These are phyloP conservation scores for Drosophila lacicola DNA, from an alignment of 2,888 invertebrate species.

Conservation along the genomic window DNA sequence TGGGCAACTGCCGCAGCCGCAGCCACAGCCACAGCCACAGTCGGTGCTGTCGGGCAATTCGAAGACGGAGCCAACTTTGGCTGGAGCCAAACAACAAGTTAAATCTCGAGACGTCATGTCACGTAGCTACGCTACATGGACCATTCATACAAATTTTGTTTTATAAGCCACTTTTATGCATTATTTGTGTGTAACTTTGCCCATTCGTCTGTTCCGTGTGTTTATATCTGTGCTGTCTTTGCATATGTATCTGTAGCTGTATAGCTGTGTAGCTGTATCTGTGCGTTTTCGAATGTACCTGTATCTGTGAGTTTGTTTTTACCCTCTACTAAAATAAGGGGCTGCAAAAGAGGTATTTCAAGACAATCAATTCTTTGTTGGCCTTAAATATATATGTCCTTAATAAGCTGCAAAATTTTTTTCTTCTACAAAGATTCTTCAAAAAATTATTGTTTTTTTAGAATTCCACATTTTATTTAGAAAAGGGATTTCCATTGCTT, in stretches of 20 bases:
- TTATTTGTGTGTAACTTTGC: conserved; percentile 77
- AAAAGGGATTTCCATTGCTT: no score
- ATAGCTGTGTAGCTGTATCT: conserved; percentile 13
- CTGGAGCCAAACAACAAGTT: conserved; percentile 64
- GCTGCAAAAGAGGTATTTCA: neutral
- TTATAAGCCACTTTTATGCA: conserved; percentile 78
- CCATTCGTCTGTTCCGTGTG: conserved; percentile 44
- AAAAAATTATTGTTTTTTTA: no score
- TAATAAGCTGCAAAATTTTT: no score
- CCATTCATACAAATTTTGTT: conserved; percentile 81
- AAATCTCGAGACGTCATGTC: conserved; percentile 73
- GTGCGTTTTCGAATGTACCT: conserved; percentile 19
- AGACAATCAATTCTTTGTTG: neutral
- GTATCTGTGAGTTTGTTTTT: conserved; percentile 19
- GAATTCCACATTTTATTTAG: no score
- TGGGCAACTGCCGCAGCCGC: conserved; percentile 34
- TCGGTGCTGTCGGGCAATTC: conserved; percentile 18
- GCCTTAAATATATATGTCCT: no score
- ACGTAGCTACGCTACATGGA: conserved; percentile 76
- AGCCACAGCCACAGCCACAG: conserved; percentile 24
- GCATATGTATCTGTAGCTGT: conserved; percentile 22
- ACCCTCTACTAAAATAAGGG: conserved; percentile 1
- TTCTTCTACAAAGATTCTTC: no score
- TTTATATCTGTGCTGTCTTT: conserved; percentile 48
- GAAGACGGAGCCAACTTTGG: conserved; percentile 35